Percentiles rank a stretch among this genome's conserved stretches.
phyloP scores from a whole-genome alignment of 2,797 vertebrate species.

The Perodicticus potto region DNA sequence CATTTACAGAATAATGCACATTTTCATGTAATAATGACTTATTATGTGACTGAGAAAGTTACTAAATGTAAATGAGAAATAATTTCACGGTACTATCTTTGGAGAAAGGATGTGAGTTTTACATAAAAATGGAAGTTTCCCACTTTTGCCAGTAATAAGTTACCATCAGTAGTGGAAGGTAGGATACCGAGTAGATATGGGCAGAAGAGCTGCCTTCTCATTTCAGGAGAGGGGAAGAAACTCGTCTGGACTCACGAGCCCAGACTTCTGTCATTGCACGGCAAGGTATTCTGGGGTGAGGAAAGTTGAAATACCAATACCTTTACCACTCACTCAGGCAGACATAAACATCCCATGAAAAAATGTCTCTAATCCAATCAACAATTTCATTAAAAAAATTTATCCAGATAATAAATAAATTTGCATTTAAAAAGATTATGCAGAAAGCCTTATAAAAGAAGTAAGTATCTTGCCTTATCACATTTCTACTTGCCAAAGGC shows the following conservation, averaged over 20 bases:
- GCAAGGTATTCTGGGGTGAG: background rate
- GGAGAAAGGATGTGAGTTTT: conserved; percentile 60
- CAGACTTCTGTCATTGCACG: background rate
- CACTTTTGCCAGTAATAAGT: conserved; percentile 37
- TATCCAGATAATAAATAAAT: background rate
- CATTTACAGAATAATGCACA: conserved; percentile 55
- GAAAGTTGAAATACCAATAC: background rate
- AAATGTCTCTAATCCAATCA: background rate
- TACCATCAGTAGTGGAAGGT: background rate
- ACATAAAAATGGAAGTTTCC: conserved; percentile 66
- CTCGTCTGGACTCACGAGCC: background rate
- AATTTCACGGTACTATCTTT: conserved; percentile 59
- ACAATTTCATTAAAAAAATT: conserved; percentile 6
- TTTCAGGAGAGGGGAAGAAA: background rate
- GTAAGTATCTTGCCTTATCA: background rate
- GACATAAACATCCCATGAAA: background rate
- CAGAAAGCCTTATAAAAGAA: conserved; percentile 13
- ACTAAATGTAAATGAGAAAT: conserved; percentile 75
- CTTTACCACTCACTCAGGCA: background rate
- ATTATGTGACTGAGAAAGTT: conserved; percentile 61
- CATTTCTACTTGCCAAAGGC: background rate
- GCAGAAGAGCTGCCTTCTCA: background rate
- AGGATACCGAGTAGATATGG: background rate
- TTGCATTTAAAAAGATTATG: background rate
- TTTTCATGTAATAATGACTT: conserved; percentile 70